phyloP scores from a whole-genome alignment of 2,797 vertebrate genomes.

The Gymnoscopelus braueri region DNA sequence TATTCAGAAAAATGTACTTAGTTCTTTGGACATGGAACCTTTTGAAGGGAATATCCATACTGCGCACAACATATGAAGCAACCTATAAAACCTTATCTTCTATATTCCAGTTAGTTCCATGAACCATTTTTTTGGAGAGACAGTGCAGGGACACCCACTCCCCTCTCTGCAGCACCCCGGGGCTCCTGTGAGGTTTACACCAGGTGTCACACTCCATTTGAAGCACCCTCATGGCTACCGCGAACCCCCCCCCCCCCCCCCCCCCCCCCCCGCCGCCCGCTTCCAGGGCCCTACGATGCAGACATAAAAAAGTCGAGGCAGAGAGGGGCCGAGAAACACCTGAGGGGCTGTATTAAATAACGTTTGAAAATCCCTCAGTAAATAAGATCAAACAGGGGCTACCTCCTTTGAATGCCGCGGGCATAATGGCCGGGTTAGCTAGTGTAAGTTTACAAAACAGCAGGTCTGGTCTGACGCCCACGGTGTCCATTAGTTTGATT shows the following conservation, averaged over 20 bases:
- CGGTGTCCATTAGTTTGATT: slow-evolving; percentile 58
- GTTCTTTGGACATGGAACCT: too few relatives aligned
- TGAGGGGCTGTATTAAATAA: slow-evolving; percentile 67
- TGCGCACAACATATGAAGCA: too few relatives aligned
- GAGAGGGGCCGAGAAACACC: slow-evolving; percentile 53
- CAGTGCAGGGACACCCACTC: slow-evolving; percentile 9
- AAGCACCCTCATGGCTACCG: slow-evolving; percentile 55
- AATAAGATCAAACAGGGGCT: slow-evolving; percentile 73
- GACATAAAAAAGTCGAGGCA: slow-evolving; percentile 50
- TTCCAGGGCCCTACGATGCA: slow-evolving; percentile 48
- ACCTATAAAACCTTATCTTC: too few relatives aligned
- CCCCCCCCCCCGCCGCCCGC: slow-evolving; percentile 44
- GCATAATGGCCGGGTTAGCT: slow-evolving; percentile 57
- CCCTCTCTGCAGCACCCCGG: slow-evolving; percentile 32
- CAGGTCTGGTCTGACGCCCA: slow-evolving; percentile 58
- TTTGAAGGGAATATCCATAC: too few relatives aligned
- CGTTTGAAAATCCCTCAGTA: slow-evolving; percentile 65
- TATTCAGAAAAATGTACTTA: too few relatives aligned
- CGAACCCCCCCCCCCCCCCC: slow-evolving; percentile 43
- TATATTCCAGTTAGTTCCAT: too few relatives aligned
- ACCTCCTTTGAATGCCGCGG: slow-evolving; percentile 59
- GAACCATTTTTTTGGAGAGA: too few relatives aligned
- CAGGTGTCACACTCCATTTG: slow-evolving; percentile 80
- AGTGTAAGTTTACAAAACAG: slow-evolving; percentile 70
- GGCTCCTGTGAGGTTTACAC: slow-evolving; percentile 66